Evolutionary conservation across 2,888 invertebrate genomes (phyloP), one percentile per base, ranked within the genome.

Genomic region (Drosophila suboccidentalis): DNA sequence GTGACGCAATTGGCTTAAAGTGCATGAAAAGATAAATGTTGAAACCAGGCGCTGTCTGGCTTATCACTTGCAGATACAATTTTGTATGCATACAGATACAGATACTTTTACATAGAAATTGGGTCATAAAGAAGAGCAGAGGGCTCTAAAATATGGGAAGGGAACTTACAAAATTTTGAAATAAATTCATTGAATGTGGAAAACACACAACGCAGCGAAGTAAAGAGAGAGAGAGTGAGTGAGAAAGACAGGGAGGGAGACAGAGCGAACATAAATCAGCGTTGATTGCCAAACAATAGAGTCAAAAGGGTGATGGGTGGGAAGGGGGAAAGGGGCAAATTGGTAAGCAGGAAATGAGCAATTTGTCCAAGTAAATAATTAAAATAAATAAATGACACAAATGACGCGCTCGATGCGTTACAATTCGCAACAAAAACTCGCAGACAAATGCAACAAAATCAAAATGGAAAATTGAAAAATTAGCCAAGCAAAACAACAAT

Each of bases 281-380:
- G 87, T 68, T 86, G 86, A 87, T 90, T 87, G 87, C 80, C 81
- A 87, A 86, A 87, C 90, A 87, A 87, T 90, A 50, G 87, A 39
- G 57, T 19, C 15, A n/a, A 19, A 15, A 61, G 29, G 17, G 22
- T 41, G 13, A 11, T 8, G 39, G n/a, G 17, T 11, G 32, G 22
- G 5, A 6, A 4, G 10, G 9, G 22, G 29, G n/a, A 9, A 19
- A 38, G 1, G 15, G 10, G 19, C 3, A 46, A 34, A 62, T 75
- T 19, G 15, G 26, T 13, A 85, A 89, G 75, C 71, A 85, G 89
- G 90, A 90, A 90, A 82, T 88, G 70, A 82, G 68, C 83, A 90
- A 90, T 89, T 89, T 89, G 87, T 69, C 90, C 80, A 80, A 76
- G 82, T 77, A 86, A 90, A 89, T 78, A 87, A 90, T 87, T 87